phyloP scores from a whole-genome alignment of 2,797 vertebrate genomes.

The Lepus townsendii region DNA sequence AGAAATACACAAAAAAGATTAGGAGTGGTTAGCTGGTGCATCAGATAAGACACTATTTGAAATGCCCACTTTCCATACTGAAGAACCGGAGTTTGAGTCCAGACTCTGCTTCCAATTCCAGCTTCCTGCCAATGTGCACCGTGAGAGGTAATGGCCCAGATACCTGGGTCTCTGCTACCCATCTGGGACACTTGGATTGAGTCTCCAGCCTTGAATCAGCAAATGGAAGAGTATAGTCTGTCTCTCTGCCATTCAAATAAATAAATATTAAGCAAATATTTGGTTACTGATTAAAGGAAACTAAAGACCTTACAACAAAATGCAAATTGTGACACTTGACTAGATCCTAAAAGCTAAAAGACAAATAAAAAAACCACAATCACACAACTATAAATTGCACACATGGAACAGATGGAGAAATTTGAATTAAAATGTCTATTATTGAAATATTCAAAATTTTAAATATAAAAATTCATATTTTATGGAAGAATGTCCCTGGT shows the following conservation, averaged over 20 bases:
- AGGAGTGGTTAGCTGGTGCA: too few relatives aligned
- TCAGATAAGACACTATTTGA: too few relatives aligned
- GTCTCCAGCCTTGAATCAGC: too few relatives aligned
- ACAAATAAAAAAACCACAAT: not conserved
- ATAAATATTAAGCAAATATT: not conserved
- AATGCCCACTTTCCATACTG: too few relatives aligned
- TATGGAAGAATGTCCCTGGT: not conserved
- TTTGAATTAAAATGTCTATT: not conserved
- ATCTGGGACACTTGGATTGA: too few relatives aligned
- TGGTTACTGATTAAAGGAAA: not conserved
- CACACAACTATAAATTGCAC: not conserved
- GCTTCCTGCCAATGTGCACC: too few relatives aligned
- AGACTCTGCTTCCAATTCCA: too few relatives aligned
- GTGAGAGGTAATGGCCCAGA: too few relatives aligned
- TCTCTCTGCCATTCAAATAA: too few relatives aligned
- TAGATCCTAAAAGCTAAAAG: not conserved
- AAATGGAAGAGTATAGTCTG: too few relatives aligned
- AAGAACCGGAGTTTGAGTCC: too few relatives aligned
- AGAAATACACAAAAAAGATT: not conserved
- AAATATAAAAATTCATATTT: not conserved
- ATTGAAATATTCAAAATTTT: not conserved
- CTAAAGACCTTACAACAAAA: not conserved
- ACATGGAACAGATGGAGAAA: not conserved
- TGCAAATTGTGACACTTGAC: not conserved
- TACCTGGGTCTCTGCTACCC: too few relatives aligned